Conservation (phyloP, 2,797 vertebrate species). For the Ptychobarbus kaznakovi region DNA sequence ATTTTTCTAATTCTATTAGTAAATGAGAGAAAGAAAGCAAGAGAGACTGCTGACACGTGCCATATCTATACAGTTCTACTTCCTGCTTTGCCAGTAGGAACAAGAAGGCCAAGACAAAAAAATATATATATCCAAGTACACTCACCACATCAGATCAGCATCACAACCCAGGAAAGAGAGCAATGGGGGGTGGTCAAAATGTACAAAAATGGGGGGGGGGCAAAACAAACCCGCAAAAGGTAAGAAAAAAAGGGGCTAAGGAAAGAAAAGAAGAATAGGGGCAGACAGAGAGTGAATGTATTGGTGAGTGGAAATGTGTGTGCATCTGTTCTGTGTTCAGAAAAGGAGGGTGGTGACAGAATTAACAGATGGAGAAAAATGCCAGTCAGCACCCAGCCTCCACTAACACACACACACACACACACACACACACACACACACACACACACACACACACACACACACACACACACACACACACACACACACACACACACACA, state of each 20-base stretch:
- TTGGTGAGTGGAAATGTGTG: slow-evolving; percentile 1
- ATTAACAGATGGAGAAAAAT: slow-evolving; percentile 53
- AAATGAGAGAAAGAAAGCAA: slow-evolving; percentile 44
- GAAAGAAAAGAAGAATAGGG: not conserved
- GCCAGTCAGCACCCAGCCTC: slow-evolving; percentile 50
- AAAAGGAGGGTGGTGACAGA: slow-evolving; percentile 44
- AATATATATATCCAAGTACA: not conserved
- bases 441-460: not conserved
- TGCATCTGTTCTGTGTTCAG: slow-evolving; percentile 15
- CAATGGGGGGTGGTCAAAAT: not conserved
- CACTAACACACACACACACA: not conserved
- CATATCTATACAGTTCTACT: slow-evolving; percentile 34
- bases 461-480: slow-evolving; percentile 19
- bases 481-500: not conserved
- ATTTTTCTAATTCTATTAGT: slow-evolving; percentile 49
- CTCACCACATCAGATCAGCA: slow-evolving; percentile 53
- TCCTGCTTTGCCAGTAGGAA: slow-evolving; percentile 51
- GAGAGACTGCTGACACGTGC: slow-evolving; percentile 52
- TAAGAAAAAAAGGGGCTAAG: not conserved
- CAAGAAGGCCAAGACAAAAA: not conserved
- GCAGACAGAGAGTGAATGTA: not conserved
- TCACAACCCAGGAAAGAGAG: slow-evolving; percentile 35
- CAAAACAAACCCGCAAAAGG: not conserved
- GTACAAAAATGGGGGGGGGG: not conserved
- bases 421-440: slow-evolving; percentile 19